Conservation (phyloP, 2,113 vertebrate species). For the Bubo blakistoni region DNA sequence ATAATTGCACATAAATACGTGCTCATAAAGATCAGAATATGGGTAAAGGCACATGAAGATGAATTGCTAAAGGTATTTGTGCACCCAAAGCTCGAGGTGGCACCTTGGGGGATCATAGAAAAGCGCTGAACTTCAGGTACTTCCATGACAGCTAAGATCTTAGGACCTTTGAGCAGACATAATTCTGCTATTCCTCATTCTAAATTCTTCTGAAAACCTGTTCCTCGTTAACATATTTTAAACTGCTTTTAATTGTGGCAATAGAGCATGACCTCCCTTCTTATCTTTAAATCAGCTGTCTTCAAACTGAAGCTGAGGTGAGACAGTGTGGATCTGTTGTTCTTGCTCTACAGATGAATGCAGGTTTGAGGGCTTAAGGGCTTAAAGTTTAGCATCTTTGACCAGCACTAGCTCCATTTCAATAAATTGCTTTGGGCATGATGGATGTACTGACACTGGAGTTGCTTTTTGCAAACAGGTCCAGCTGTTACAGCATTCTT, state of each 20-base stretch:
- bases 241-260: neutral
- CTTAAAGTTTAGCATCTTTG: conserved; percentile 2
- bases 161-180: neutral
- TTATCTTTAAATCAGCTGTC: neutral
- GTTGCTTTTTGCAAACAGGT: neutral
- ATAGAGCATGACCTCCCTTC: neutral
- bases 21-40: neutral
- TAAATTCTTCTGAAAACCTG: conserved; percentile 19
- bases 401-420: neutral
- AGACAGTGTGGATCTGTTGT: neutral
- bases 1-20: neutral
- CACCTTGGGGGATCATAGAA: neutral
- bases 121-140: neutral
- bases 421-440: neutral
- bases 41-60: neutral
- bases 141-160: neutral
- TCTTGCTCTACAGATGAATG: neutral
- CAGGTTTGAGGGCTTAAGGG: neutral
- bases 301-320: neutral
- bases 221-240: neutral
- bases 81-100: neutral
- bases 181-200: neutral
- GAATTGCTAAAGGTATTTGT: neutral
- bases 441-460: neutral
- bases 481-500: neutral